phyloP scores from a whole-genome alignment of 2,797 vertebrate genomes.

The Prionace glauca region DNA sequence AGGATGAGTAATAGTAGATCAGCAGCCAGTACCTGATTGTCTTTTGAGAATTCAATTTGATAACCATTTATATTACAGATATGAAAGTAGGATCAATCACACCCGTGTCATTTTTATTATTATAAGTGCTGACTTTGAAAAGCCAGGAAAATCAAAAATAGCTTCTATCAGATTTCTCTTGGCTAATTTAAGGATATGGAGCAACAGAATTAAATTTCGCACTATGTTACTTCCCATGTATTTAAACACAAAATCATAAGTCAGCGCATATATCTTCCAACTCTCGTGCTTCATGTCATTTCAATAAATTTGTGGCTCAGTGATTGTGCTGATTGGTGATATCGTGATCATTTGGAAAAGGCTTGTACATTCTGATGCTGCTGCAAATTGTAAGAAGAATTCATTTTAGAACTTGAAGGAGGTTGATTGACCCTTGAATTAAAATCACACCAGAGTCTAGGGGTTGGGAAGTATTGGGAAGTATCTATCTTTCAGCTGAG shows the following conservation, averaged over 20 bases:
- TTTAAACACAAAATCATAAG: not conserved
- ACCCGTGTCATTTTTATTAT: not conserved
- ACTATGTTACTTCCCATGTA: not conserved
- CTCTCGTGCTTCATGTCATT: not conserved
- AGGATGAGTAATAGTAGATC: not conserved
- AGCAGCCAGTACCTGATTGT: not conserved
- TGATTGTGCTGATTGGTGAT: not conserved
- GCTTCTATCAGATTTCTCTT: not conserved
- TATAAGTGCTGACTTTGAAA: not conserved
- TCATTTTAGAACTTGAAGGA: not conserved
- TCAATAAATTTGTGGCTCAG: not conserved
- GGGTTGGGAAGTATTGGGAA: not conserved
- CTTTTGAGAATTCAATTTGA: not conserved
- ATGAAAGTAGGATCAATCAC: not conserved
- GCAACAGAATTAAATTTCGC: not conserved
- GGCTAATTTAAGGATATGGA: not conserved
- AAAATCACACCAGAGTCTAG: not conserved
- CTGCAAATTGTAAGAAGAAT: not conserved
- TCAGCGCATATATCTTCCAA: not conserved
- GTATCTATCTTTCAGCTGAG: not conserved
- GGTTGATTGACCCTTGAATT: not conserved
- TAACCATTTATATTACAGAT: not conserved
- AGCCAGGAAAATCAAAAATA: not conserved
- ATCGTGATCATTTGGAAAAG: not conserved
- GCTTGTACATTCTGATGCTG: not conserved